Evolutionary conservation across 2,888 invertebrate species (phyloP), one percentile per base, ranked within the genome.

Genomic region (Drosophila cracens): DNA sequence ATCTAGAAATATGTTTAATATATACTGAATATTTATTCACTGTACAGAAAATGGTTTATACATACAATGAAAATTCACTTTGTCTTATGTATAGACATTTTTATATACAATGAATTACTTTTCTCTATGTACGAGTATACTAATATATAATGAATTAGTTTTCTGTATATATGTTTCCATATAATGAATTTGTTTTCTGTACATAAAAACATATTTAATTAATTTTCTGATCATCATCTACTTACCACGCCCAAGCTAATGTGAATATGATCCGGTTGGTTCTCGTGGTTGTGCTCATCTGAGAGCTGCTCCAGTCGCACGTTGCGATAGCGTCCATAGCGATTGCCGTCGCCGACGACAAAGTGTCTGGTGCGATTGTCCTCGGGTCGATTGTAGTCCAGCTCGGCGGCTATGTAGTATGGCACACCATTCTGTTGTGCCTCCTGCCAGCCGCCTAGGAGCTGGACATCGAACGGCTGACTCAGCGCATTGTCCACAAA

Each of bases 361-460:
- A 98, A 98, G 61, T 94, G 94, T 81, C 94, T 94, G 51, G 95
- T 93, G 13, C 95, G 94, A 73, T 95, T 94, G 59, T 91, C 90
- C 10, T 87, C 87, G 3, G 87, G 81, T 0, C 82, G 78, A 79
- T 95, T 94, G 29, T 96, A 95, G 63, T 95, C 94, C 70, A 98
- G 93, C 92, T 97, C 96, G 0, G 97, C 98, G 8, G 97, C 95
- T 36, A 98, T 96, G 90, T 98, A 98, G 91, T 97, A 98, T 4
- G 96, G 95, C 6, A 96, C 92, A 0, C 96, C 96, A 72, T 96
- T 95, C 49, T 95, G 94, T 60, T 93, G 93, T 0, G 98, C 96
- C 83, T 95, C 94, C 66, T 95, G 93, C 93, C 95, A 96, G 87
- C 95, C 95, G n/a, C 94, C 94, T 21, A 96, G 94, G 60, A 94